Evolutionary conservation across 1,140 invertebrate genomes (phyloP).

Genomic region (Heliconius hermathena): DNA sequence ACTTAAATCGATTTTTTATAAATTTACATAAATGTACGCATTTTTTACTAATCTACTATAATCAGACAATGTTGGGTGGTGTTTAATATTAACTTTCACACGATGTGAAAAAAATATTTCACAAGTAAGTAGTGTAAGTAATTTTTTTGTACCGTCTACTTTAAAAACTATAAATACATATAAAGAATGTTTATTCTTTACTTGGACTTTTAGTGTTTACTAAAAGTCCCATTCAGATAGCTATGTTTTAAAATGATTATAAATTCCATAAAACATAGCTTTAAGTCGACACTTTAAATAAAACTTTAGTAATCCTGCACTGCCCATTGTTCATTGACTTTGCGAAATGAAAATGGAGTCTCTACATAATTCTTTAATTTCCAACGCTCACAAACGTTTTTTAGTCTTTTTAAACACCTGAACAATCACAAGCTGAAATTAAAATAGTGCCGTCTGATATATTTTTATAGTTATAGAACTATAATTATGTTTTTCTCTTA

Average conservation of each 20-base stretch:
- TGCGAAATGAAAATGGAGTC: conserved; percentile 25
- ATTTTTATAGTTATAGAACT: not conserved
- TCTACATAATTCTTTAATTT: conserved; percentile 33
- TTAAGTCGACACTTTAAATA: conserved; percentile 16
- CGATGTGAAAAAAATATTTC: too few relatives aligned
- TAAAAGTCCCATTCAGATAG: too few relatives aligned
- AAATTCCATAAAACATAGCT: conserved; percentile 1
- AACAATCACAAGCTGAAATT: not conserved
- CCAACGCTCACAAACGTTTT: conserved; percentile 28
- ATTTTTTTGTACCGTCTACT: too few relatives aligned
- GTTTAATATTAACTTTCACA: too few relatives aligned
- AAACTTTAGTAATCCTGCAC: conserved; percentile 25
- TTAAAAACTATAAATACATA: too few relatives aligned
- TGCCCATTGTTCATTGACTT: conserved; percentile 22
- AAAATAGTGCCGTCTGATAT: not conserved
- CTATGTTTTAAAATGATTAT: not conserved
- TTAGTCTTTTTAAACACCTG: conserved; percentile 28
- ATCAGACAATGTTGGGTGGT: too few relatives aligned
- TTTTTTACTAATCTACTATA: too few relatives aligned
- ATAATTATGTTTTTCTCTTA: not conserved
- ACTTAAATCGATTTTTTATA: too few relatives aligned
- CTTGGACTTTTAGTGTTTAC: too few relatives aligned
- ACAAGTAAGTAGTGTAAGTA: too few relatives aligned
- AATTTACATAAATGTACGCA: too few relatives aligned
- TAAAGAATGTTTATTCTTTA: too few relatives aligned